Percentiles rank a stretch among this genome's conserved stretches.
These are phyloP conservation scores for Phytoseiulus persimilis DNA, from an alignment of 2,888 invertebrate species.

Conservation along the genomic window DNA sequence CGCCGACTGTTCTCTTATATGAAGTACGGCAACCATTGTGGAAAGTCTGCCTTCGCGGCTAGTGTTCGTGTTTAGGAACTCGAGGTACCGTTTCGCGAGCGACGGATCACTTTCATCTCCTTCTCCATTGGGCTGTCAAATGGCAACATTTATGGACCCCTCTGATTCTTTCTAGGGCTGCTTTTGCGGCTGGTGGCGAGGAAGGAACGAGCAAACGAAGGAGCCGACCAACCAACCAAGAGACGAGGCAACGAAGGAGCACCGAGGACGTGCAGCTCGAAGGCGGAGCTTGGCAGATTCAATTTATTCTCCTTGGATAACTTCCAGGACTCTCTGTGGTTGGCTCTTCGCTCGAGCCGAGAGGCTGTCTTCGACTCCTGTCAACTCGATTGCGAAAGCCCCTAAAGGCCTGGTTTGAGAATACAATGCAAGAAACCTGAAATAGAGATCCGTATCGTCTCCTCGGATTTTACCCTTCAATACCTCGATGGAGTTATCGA, in stretches of 20 bases:
- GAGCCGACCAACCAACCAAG: neutral
- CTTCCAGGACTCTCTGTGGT: neutral
- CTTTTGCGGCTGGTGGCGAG: neutral
- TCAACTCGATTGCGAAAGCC: neutral
- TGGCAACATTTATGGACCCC: constrained; percentile 39
- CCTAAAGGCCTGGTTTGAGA: neutral
- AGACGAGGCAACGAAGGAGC: neutral
- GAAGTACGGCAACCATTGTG: no score
- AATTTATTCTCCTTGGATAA: constrained; percentile 5
- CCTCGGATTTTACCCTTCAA: neutral
- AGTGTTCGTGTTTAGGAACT: neutral
- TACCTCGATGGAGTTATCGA: no score
- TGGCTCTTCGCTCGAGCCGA: neutral
- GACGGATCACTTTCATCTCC: neutral
- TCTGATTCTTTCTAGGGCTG: neutral
- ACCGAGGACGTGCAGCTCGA: neutral
- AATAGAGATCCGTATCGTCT: neutral
- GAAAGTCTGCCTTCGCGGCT: no score
- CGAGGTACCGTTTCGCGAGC: neutral
- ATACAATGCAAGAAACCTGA: neutral
- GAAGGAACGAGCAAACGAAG: neutral
- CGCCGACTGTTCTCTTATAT: neutral
- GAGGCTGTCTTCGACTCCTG: neutral
- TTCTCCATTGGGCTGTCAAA: constrained; percentile 25
- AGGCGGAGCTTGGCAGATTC: neutral